Conservation (phyloP, 2,797 vertebrate species). For the Anisognathus igniventris region DNA sequence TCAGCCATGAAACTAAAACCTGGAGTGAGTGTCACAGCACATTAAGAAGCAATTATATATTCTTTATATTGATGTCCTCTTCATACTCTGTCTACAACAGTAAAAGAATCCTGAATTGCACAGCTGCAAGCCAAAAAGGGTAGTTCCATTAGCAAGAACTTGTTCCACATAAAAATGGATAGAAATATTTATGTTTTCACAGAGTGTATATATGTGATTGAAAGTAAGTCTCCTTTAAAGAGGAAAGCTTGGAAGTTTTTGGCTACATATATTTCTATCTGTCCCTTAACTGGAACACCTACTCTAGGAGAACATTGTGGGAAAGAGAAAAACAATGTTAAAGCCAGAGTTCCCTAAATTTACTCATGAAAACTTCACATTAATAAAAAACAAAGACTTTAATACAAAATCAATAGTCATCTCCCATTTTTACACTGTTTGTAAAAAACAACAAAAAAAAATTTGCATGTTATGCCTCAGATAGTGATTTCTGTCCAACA, state of each 20-base stretch:
- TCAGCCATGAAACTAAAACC: neutral
- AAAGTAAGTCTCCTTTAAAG: neutral
- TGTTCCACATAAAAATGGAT: neutral
- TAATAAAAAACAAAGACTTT: neutral
- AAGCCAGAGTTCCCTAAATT: neutral
- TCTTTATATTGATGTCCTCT: neutral
- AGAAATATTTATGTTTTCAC: neutral
- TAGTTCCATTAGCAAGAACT: neutral
- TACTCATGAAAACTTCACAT: neutral
- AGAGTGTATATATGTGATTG: accelerated
- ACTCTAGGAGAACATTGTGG: accelerated
- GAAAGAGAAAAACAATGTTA: neutral
- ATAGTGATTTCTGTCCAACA: neutral
- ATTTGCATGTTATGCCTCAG: neutral
- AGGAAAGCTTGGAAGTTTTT: neutral
- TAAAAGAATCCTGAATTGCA: neutral
- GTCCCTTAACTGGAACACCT: neutral
- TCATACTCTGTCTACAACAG: neutral
- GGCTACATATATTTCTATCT: neutral
- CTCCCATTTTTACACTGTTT: neutral
- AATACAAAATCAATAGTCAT: neutral
- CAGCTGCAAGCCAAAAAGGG: neutral
- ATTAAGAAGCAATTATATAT: neutral
- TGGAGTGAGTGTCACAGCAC: neutral
- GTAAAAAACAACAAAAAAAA: neutral